Evolutionary conservation across 2,113 vertebrate genomes (phyloP).

Genomic region (Ornithorhynchus anatinus): DNA sequence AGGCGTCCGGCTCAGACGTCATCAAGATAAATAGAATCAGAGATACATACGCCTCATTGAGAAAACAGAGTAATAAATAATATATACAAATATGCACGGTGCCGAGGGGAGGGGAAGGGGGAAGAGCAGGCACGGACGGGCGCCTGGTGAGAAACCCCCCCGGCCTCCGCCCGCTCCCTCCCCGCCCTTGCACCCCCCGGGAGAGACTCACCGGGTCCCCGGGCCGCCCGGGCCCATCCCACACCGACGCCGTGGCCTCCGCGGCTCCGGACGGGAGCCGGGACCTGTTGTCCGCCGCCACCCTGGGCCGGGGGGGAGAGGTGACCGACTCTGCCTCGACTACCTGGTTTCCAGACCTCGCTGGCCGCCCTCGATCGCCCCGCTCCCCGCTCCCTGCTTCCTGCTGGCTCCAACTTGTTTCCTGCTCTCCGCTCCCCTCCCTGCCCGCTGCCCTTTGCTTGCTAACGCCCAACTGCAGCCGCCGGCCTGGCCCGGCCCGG

Average conservation of each 20-base stretch:
- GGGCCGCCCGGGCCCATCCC: background rate
- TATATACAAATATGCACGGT: too few relatives aligned
- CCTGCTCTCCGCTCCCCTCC: background rate
- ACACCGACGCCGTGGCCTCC: background rate
- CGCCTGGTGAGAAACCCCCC: background rate
- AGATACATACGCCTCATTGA: too few relatives aligned
- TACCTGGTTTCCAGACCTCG: background rate
- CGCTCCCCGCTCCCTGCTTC: background rate
- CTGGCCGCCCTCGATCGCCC: background rate
- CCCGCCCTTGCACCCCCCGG: background rate
- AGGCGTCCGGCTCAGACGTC: too few relatives aligned
- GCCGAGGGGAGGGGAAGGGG: too few relatives aligned
- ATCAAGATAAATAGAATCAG: too few relatives aligned
- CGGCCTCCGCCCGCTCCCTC: background rate
- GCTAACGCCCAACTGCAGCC: too few relatives aligned
- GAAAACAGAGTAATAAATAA: too few relatives aligned
- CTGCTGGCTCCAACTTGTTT: background rate
- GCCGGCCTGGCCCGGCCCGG: too few relatives aligned
- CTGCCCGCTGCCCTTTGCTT: too few relatives aligned
- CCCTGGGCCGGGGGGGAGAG: background rate
- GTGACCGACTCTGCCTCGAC: background rate
- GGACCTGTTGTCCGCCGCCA: fast-evolving
- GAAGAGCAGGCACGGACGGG: background rate
- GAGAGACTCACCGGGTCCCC: background rate
- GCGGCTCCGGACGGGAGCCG: background rate